These are phyloP conservation scores for Macrostomum cliftonense DNA, from an alignment of 2,888 invertebrate species.

Conservation along the genomic window DNA sequence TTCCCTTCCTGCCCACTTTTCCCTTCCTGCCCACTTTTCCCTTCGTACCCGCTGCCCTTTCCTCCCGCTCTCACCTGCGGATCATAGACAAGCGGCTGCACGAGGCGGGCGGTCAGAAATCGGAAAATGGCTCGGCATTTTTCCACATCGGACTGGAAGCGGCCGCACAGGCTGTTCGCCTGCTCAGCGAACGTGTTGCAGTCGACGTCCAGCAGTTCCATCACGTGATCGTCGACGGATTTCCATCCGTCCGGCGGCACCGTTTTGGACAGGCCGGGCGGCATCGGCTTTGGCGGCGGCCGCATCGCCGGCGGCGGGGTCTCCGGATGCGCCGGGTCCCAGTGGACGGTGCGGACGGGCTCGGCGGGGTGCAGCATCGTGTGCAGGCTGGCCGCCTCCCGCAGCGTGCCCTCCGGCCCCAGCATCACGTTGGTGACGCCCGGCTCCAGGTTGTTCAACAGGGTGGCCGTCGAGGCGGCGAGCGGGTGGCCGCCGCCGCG, in stretches of 20 bases:
- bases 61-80: too few species aligned
- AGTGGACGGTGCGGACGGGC: not conserved
- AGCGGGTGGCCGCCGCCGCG: not conserved
- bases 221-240: not conserved
- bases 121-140: too few species aligned
- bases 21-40: too few species aligned
- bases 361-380: not conserved
- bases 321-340: conserved; percentile 1
- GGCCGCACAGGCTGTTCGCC: too few species aligned
- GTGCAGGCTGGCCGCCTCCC: conserved; percentile 2
- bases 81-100: too few species aligned
- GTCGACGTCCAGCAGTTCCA: conserved; percentile 27
- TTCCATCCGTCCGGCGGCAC: conserved; percentile 1
- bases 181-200: too few species aligned
- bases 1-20: too few species aligned
- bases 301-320: conserved; percentile 4
- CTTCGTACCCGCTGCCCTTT: too few species aligned
- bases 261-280: conserved; percentile 4
- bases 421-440: conserved; percentile 1
- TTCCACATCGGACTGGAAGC: too few species aligned
- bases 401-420: not conserved
- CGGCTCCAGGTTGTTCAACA: conserved; percentile 1
- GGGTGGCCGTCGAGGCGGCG: not conserved
- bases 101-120: too few species aligned
- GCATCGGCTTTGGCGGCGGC: conserved; percentile 2